Percentiles rank a stretch among this genome's conserved stretches.
Conservation (phyloP, 2,797 vertebrate species). For the Pagetopsis macropterus region DNA sequence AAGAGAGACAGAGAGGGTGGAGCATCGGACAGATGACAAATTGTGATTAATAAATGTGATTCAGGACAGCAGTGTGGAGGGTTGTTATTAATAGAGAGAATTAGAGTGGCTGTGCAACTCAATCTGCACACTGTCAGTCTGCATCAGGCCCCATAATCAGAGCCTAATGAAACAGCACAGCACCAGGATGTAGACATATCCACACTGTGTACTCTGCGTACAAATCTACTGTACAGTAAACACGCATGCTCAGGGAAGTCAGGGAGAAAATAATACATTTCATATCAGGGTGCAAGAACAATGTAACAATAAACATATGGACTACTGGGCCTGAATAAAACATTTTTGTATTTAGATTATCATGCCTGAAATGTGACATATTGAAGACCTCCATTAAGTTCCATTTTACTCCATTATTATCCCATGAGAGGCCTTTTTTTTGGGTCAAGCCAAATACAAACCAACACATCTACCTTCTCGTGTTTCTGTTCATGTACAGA, state of each 20-base stretch:
- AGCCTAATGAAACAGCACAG: slow-evolving; percentile 85
- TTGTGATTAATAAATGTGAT: slow-evolving; percentile 91
- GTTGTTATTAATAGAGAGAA: slow-evolving; percentile 90
- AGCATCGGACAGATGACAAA: slow-evolving; percentile 86
- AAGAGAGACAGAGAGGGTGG: slow-evolving; percentile 71
- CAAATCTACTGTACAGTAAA: slow-evolving; percentile 51
- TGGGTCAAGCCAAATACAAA: neutral
- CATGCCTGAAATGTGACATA: neutral
- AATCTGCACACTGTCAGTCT: slow-evolving; percentile 89
- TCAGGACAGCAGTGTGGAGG: slow-evolving; percentile 81
- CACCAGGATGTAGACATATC: slow-evolving; percentile 71
- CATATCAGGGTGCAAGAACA: slow-evolving; percentile 17
- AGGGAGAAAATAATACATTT: slow-evolving; percentile 10
- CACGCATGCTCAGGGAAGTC: slow-evolving; percentile 34
- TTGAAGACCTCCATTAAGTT: slow-evolving; percentile 6
- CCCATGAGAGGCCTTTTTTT: slow-evolving; percentile 2
- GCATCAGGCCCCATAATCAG: slow-evolving; percentile 87
- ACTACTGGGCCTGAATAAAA: neutral
- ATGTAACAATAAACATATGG: neutral
- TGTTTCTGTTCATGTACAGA: neutral
- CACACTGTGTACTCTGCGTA: slow-evolving; percentile 45
- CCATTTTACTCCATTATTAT: neutral
- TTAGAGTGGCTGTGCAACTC: slow-evolving; percentile 87
- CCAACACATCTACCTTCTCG: neutral
- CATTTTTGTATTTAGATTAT: slow-evolving; percentile 17